These are phyloP conservation scores for Platyscapa corneri DNA, from an alignment of 1,140 invertebrate species.

Conservation along the genomic window DNA sequence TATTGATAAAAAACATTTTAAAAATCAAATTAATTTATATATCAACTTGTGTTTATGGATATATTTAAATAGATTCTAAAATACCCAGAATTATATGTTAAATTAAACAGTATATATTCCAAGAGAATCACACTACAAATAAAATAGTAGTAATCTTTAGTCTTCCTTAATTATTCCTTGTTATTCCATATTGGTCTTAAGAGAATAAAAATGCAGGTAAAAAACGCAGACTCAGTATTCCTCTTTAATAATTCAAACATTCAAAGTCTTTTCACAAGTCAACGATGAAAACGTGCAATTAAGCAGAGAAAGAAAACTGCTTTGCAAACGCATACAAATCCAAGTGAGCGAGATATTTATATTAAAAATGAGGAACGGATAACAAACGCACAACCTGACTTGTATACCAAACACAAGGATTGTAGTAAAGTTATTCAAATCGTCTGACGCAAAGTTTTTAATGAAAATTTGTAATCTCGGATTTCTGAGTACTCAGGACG, in stretches of 20 bases:
- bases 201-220: not conserved
- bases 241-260: conserved; percentile 17
- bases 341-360: conserved; percentile 32
- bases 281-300: conserved; percentile 37
- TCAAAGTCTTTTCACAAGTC: conserved; percentile 33
- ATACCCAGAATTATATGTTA: too few species aligned
- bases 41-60: too few species aligned
- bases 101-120: too few species aligned
- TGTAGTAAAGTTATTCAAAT: conserved; percentile 60
- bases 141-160: too few species aligned
- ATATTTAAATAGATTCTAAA: too few species aligned
- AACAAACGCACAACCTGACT: not conserved
- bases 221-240: not conserved
- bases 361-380: conserved; percentile 37
- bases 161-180: not conserved
- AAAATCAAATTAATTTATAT: too few species aligned
- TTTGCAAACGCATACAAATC: conserved; percentile 11
- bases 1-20: too few species aligned
- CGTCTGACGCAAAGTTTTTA: conserved; percentile 62
- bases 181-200: not conserved
- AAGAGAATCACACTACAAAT: too few species aligned
- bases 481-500: conserved; percentile 54
- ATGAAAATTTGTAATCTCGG: conserved; percentile 68
- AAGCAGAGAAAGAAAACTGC: conserved; percentile 10
- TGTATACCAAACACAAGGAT: conserved; percentile 40